phyloP scores from a whole-genome alignment of 2,888 invertebrate genomes.

The Aspidapion aeneum region DNA sequence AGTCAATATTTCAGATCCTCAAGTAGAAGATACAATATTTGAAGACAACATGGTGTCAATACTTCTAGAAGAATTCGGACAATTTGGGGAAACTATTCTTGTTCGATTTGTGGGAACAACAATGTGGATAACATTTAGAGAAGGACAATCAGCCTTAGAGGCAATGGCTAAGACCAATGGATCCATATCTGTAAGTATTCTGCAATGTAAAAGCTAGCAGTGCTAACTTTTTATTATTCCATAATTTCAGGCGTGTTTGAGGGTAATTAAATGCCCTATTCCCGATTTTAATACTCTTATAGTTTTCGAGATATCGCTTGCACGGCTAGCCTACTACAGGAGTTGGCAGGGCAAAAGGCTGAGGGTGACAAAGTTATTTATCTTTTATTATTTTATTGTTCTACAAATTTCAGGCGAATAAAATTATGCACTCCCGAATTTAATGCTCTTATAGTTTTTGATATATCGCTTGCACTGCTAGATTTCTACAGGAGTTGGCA shows the following conservation, averaged over 20 bases:
- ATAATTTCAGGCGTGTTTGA: no score
- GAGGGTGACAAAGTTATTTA: no score
- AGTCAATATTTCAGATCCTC: constrained; percentile 35
- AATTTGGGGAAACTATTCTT: constrained; percentile 85
- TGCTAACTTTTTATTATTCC: background rate
- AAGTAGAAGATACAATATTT: constrained; percentile 59
- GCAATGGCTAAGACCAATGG: constrained; percentile 49
- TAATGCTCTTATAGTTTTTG: no score
- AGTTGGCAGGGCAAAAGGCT: no score
- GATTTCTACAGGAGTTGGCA: no score
- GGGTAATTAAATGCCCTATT: background rate
- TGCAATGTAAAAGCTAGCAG: background rate
- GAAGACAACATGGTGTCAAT: constrained; percentile 79
- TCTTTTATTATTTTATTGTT: no score
- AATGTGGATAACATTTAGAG: constrained; percentile 90
- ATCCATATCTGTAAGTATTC: constrained; percentile 26
- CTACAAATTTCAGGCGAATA: no score
- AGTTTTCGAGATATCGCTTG: no score
- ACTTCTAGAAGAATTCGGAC: constrained; percentile 75
- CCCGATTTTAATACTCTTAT: constrained; percentile 23
- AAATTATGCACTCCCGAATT: no score
- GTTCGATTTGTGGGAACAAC: constrained; percentile 87
- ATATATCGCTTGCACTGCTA: no score
- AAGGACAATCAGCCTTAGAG: constrained; percentile 82
- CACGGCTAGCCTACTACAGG: no score